Evolutionary conservation across 2,113 vertebrate genomes (phyloP).

Genomic region (Rhinolophus sinicus): DNA sequence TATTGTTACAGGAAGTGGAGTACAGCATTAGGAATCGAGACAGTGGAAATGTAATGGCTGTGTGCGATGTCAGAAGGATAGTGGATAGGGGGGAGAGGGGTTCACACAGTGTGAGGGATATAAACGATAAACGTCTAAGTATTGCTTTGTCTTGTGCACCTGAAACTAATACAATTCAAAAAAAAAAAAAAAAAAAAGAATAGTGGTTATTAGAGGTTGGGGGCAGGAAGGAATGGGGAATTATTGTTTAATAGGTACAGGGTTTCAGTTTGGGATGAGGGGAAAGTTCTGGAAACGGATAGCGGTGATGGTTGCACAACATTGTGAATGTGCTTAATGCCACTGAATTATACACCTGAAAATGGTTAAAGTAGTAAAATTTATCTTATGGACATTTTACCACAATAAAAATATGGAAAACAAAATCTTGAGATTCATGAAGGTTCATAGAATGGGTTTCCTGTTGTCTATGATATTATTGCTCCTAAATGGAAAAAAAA

Average conservation of each 20-base stretch:
- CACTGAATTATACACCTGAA: not conserved
- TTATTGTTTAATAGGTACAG: not conserved
- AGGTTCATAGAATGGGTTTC: not conserved
- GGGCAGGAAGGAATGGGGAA: not conserved
- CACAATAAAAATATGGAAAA: not conserved
- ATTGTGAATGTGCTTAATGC: not conserved
- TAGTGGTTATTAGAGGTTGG: not conserved
- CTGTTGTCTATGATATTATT: not conserved
- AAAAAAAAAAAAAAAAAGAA: too few species aligned
- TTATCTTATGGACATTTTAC: not conserved
- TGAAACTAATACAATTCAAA: too few species aligned
- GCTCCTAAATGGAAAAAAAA: not conserved
- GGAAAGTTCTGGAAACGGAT: not conserved
- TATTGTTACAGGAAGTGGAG: too few species aligned
- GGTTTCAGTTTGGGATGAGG: not conserved
- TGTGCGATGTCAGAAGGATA: too few species aligned
- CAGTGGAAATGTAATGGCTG: too few species aligned
- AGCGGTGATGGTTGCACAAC: not conserved
- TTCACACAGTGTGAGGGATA: too few species aligned
- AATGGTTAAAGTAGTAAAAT: not conserved
- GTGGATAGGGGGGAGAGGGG: too few species aligned
- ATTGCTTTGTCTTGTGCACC: too few species aligned
- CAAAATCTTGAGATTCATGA: not conserved
- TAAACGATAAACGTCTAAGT: too few species aligned
- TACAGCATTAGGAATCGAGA: too few species aligned